Evolutionary conservation across 2,113 vertebrate genomes (phyloP), one percentile per base, ranked within the genome.

Genomic region (Galeopterus variegatus): DNA sequence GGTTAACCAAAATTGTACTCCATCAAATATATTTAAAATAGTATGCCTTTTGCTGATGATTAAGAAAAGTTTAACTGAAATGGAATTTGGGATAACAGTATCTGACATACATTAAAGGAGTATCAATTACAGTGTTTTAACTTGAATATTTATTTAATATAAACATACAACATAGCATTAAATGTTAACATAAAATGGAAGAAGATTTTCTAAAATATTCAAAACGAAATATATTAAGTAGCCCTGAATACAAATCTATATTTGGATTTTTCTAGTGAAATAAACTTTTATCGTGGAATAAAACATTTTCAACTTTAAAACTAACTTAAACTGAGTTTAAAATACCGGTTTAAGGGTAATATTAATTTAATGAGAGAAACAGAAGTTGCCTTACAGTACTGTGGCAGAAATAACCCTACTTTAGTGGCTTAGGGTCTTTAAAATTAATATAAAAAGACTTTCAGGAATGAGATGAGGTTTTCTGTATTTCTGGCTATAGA

Each of bases 361-460:
- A 31, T 5, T 56, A 1, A 0, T 62, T 73, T 2, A 41, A 88
- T 60, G 26, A 60, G 28, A 79, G 92, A 81, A 10, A 36, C 0
- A 58, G 70, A 81, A 9, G 31, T 8, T 93, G 75, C 75, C 90
- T 96, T 77, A 70, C 14, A 4, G 24, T 15, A 31, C 67, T 18
- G 5, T 9, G 60, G 41, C 76, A 45, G 45, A 54, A 28, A 24
- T 79, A n/a, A 4, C 41, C 70, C 18, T 21, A 69, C 73, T 70
- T 9, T 89, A 70, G 50, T 48, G 96, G 79, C 14, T 54, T 24
- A 58, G 36, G n/a, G 56, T 31, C 33, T 94, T 93, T 52, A 88
- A 70, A 79, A 56, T 17, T 52, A 79, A 85, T 89, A 73, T 48
- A 65, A 62, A 76, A 95, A 97, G 62, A 77, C 41, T 96, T 83